These are phyloP conservation scores for Enteromius unitaeniatus DNA, from an alignment of 2,797 vertebrate species.

Conservation along the genomic window DNA sequence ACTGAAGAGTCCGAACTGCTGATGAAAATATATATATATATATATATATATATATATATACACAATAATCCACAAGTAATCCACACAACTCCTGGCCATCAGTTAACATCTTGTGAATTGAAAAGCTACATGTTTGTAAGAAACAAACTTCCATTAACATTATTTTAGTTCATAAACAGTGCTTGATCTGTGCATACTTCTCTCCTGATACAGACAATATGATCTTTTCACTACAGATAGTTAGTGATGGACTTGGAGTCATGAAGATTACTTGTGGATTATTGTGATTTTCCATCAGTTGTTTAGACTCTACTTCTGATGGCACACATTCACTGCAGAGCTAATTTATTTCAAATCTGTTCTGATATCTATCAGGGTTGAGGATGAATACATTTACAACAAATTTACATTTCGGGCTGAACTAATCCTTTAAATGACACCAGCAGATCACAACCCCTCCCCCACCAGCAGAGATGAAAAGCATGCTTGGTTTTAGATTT, in stretches of 20 bases:
- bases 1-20: too few relatives aligned
- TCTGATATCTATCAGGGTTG: neutral
- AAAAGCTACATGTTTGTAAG: too few relatives aligned
- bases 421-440: neutral
- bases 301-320: neutral
- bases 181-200: too few relatives aligned
- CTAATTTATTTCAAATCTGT: neutral
- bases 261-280: neutral
- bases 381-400: neutral
- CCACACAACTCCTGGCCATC: too few relatives aligned
- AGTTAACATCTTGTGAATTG: too few relatives aligned
- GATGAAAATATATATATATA: too few relatives aligned
- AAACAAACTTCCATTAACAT: too few relatives aligned
- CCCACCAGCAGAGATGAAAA: slow-evolving; percentile 14
- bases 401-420: neutral
- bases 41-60: too few relatives aligned
- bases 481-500: slow-evolving; percentile 14
- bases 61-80: too few relatives aligned
- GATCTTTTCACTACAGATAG: neutral
- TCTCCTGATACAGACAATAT: too few relatives aligned
- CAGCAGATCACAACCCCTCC: neutral
- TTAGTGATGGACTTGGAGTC: neutral
- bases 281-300: neutral
- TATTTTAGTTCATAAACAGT: too few relatives aligned
- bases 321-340: neutral